phyloP scores from a whole-genome alignment of 2,797 vertebrate genomes.

The Uromys caudimaculatus region DNA sequence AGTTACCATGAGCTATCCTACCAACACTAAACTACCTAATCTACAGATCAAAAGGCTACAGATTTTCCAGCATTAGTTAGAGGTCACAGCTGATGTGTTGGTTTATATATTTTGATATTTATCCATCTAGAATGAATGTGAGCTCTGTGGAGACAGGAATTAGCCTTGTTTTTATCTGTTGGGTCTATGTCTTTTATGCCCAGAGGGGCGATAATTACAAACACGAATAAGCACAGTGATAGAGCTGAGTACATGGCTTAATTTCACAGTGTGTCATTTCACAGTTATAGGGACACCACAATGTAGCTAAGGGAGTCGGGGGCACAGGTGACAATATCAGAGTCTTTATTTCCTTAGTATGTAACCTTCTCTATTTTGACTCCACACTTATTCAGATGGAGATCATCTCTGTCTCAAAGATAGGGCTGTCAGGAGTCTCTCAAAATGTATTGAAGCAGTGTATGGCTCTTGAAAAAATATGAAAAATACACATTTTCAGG shows the following conservation, averaged over 20 bases:
- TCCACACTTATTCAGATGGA: neutral
- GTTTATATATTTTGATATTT: neutral
- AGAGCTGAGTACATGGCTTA: neutral
- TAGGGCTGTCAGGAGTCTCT: neutral
- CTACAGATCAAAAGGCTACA: neutral
- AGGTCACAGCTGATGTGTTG: neutral
- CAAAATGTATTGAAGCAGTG: neutral
- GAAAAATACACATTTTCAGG: neutral
- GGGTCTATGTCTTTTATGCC: neutral
- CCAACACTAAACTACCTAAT: neutral
- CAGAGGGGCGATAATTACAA: neutral
- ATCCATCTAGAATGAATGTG: neutral
- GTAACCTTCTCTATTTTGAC: neutral
- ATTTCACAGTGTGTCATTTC: neutral
- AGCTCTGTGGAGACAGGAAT: neutral
- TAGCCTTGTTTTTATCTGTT: neutral
- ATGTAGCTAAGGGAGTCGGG: accelerated
- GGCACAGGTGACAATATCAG: neutral
- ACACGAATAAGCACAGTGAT: neutral
- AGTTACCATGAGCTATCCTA: neutral
- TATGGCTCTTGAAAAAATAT: neutral
- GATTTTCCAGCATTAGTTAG: neutral
- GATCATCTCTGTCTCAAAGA: neutral
- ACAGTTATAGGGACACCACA: neutral
- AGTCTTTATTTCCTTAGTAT: neutral